phyloP scores from a whole-genome alignment of 1,140 invertebrate species.

The Zaprionus taronus region DNA sequence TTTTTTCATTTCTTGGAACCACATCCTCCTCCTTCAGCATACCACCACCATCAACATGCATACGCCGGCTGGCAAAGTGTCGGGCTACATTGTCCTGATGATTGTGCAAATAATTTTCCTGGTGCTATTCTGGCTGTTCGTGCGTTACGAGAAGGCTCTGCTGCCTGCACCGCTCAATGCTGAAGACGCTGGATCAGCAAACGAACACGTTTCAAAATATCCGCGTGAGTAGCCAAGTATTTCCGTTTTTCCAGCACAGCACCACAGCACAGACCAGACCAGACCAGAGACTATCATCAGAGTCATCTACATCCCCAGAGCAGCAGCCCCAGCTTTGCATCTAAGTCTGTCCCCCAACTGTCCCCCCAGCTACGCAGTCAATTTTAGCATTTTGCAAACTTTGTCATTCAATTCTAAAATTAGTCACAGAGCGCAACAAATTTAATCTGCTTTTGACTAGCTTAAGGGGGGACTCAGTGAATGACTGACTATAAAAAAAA shows the following conservation, averaged over 20 bases:
- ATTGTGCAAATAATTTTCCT: conserved; percentile 84
- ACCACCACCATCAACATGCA: conserved; percentile 62
- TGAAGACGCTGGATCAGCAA: conserved; percentile 75
- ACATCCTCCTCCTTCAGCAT: neutral
- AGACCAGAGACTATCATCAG: neutral
- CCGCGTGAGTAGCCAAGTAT: conserved; percentile 80
- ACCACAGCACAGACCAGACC: neutral
- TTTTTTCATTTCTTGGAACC: conserved; percentile 16
- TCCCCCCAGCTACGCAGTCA: neutral
- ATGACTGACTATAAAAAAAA: conserved; percentile 5
- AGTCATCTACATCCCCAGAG: no score
- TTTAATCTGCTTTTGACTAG: conserved; percentile 19
- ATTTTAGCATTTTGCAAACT: conserved; percentile 24
- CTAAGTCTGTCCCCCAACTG: no score
- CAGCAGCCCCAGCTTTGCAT: no score
- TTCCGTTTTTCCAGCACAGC: conserved; percentile 4
- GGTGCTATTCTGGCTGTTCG: conserved; percentile 82
- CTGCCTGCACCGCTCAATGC: conserved; percentile 56
- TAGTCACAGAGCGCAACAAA: conserved; percentile 17
- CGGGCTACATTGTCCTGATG: conserved; percentile 80
- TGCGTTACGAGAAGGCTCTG: conserved; percentile 81
- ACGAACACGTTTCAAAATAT: conserved; percentile 83
- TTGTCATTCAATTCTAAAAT: conserved; percentile 34
- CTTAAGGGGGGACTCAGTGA: neutral
- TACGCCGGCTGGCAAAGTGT: conserved; percentile 72